Conservation (phyloP, 1,140 invertebrate species). For the Drosophila nigromelanica region DNA sequence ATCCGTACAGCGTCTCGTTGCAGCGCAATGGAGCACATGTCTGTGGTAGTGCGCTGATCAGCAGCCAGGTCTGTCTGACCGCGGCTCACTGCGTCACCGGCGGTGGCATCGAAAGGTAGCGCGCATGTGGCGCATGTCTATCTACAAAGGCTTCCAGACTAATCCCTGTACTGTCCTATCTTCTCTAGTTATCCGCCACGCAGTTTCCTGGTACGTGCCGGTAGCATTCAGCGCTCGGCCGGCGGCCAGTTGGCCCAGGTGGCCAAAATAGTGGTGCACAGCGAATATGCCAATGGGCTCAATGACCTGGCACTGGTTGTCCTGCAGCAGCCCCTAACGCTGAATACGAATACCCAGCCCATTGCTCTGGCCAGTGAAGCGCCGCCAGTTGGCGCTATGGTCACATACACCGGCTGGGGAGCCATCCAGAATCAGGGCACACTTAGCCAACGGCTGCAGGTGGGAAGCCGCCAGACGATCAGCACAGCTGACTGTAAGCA, state of each 20-base stretch:
- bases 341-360: slow-evolving; percentile 59
- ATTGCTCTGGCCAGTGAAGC: slow-evolving; percentile 51
- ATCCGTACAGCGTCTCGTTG: slow-evolving; percentile 67
- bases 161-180: background rate
- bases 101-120: slow-evolving; percentile 64
- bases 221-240: slow-evolving; percentile 69
- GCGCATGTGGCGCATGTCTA: background rate
- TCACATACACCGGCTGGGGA: slow-evolving; percentile 71
- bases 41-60: slow-evolving; percentile 58
- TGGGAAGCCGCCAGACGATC: slow-evolving; percentile 47
- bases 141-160: background rate
- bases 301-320: slow-evolving; percentile 72
- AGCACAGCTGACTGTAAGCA: slow-evolving; percentile 46
- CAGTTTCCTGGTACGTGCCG: slow-evolving; percentile 53
- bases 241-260: slow-evolving; percentile 62
- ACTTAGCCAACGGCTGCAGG: slow-evolving; percentile 52
- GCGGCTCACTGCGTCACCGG: slow-evolving; percentile 71
- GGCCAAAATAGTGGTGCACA: slow-evolving; percentile 57
- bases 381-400: slow-evolving; percentile 46
- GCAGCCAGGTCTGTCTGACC: slow-evolving; percentile 39
- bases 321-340: slow-evolving; percentile 47
- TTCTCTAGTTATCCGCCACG: slow-evolving; percentile 57
- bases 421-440: slow-evolving; percentile 21
- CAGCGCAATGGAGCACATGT: slow-evolving; percentile 58
- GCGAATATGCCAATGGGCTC: slow-evolving; percentile 42